These are phyloP conservation scores for Sminthurinus aureus DNA, from an alignment of 2,888 invertebrate species.

Conservation along the genomic window DNA sequence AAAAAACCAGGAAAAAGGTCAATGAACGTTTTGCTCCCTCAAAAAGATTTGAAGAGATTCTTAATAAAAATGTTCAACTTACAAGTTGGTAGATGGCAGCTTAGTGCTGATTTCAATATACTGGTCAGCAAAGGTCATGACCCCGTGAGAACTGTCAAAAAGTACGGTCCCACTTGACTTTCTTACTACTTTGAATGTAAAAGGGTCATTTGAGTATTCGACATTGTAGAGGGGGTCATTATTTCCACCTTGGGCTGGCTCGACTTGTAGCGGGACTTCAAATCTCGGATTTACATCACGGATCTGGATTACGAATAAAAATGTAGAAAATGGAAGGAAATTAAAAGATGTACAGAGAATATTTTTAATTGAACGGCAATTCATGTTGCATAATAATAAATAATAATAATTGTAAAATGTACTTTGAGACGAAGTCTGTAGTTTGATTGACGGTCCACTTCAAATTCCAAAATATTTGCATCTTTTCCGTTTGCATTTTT, in stretches of 20 bases:
- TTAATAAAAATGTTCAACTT: conserved; percentile 42
- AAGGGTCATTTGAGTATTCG: conserved; percentile 53
- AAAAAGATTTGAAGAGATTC: too few relatives aligned
- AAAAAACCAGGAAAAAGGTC: too few relatives aligned
- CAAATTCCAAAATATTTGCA: conserved; percentile 43
- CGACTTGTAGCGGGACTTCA: conserved; percentile 54
- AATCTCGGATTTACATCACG: conserved; percentile 48
- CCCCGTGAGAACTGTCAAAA: conserved; percentile 61
- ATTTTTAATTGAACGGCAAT: too few relatives aligned
- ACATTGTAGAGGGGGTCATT: conserved; percentile 57
- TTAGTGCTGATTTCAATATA: conserved; percentile 64
- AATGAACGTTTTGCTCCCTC: too few relatives aligned
- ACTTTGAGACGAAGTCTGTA: conserved; percentile 55
- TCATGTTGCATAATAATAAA: background rate
- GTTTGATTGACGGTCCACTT: conserved; percentile 53
- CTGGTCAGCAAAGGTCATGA: conserved; percentile 64
- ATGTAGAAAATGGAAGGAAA: too few relatives aligned
- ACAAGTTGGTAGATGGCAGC: conserved; percentile 62
- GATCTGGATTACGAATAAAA: conserved; percentile 21
- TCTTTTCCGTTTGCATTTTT: conserved; percentile 42
- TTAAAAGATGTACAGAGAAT: too few relatives aligned
- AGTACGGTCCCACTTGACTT: conserved; percentile 49
- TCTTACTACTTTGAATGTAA: conserved; percentile 61
- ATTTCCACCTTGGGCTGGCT: conserved; percentile 43
- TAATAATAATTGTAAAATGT: background rate